Evolutionary conservation across 92 coral and sea anemone species (phyloP), one percentile per base, ranked within the genome.

Genomic region (Micromussa lordhowensis): DNA sequence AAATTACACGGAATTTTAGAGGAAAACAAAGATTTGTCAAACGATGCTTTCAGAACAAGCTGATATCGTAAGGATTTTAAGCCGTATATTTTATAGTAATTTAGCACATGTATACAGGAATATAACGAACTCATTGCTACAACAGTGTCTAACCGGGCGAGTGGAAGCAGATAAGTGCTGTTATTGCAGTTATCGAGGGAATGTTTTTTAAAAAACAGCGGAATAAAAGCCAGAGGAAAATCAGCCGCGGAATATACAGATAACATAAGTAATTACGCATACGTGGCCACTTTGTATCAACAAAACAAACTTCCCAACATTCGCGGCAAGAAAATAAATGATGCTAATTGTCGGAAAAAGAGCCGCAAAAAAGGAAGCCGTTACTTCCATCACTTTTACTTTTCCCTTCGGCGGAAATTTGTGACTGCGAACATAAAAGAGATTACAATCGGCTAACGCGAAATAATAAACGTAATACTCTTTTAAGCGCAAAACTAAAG

Each of bases 271-370:
- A 9, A 66, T 64, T 40, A 19, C 85, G n/a, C 63, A 40, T 68
- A 68, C 48, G 29, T 28, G 68, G 83, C 71, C 71, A 36, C 55
- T 59, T 79, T 79, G 48, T 32, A 31, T 81, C 85, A 30, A 64
- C 85, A 30, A 64, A 66, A 19, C 48, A 40, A 68, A 57, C 44
- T 82, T 36, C 55, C 35, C 57, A 28, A n/a, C 53, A 82, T 26
- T 9, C 44, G 16, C 14, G 29, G 40, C 36, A 24, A 19, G 58
- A 3, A 58, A 68, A 57, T 28, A 24, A 66, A 82, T 40, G 75
- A 38, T 7, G 2, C n/a, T 40, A 35, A 66, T 82, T 82, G 35
- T 29, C 36, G 36, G 38, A 68, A 66, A 82, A 66, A 44, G n/a
- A 26, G 21, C 44, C 75, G 38, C 55, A 38, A 5, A 7, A 40